phyloP scores from a whole-genome alignment of 92 coral and sea anemone genomes.

The Chrysogorgia sp. region DNA sequence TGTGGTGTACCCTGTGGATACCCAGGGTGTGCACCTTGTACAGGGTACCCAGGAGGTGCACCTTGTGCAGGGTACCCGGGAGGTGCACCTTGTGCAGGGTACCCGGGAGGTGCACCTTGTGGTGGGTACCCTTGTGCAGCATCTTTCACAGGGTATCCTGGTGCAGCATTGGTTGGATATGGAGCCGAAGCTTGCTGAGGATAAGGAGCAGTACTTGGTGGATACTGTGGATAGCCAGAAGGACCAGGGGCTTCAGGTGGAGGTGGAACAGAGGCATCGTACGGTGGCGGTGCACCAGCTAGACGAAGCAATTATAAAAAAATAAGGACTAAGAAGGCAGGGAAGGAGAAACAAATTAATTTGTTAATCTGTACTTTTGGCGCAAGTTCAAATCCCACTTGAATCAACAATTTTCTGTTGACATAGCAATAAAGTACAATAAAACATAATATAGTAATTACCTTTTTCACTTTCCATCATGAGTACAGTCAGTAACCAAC shows the following conservation, averaged over 20 bases:
- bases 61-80: slow-evolving; percentile 44
- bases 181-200: background rate
- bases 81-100: slow-evolving; percentile 27
- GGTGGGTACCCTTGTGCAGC: slow-evolving; percentile 25
- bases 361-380: no score
- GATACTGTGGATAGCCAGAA: background rate
- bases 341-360: no score
- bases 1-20: background rate
- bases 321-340: no score
- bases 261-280: background rate
- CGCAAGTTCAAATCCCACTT: no score
- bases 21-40: no score
- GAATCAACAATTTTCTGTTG: no score
- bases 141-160: slow-evolving; percentile 5
- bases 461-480: no score
- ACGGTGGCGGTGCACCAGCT: background rate
- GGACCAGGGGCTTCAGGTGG: background rate
- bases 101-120: slow-evolving; percentile 24
- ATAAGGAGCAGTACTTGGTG: background rate
- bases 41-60: slow-evolving; percentile 30
- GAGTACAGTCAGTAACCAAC: no score
- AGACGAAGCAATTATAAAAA: no score
- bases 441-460: no score
- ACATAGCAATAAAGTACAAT: no score
- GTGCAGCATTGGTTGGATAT: background rate